These are phyloP conservation scores for Crypturellus undulatus DNA, from an alignment of 2,113 vertebrate species.

Conservation along the genomic window DNA sequence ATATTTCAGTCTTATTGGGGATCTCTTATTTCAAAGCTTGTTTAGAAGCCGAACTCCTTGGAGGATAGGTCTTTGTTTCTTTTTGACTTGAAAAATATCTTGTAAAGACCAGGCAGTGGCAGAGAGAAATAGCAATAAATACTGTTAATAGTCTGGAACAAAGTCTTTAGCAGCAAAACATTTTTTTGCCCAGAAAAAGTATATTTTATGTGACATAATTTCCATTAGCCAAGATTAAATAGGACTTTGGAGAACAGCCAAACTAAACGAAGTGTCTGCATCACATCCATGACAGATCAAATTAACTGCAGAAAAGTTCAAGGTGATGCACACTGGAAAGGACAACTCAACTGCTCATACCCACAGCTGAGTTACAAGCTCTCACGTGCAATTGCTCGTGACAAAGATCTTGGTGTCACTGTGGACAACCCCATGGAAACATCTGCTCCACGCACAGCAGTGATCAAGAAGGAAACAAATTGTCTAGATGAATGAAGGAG, in stretches of 20 bases:
- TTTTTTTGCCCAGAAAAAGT: neutral
- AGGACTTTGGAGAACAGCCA: conserved; percentile 9
- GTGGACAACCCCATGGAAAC: conserved; percentile 1
- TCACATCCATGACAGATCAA: neutral
- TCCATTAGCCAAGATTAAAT: neutral
- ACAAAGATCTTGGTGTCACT: conserved; percentile 27
- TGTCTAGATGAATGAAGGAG: neutral
- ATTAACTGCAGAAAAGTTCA: conserved; percentile 31
- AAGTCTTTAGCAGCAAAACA: neutral
- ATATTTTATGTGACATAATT: neutral
- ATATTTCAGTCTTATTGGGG: neutral
- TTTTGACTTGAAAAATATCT: neutral
- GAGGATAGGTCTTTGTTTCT: neutral
- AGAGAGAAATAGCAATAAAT: conserved; percentile 2
- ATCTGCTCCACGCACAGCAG: neutral
- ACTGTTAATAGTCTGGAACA: neutral
- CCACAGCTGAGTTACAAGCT: conserved; percentile 2
- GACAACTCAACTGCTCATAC: neutral
- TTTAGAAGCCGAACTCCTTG: neutral
- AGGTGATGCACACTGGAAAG: conserved; percentile 19
- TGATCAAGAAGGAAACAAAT: neutral
- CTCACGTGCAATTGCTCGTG: conserved; percentile 25
- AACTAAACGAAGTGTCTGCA: neutral
- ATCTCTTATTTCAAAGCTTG: neutral
- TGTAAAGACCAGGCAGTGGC: neutral